Base-by-base conservation (phyloP, 2,888 invertebrate species). In the Acheta domesticus region DNA sequence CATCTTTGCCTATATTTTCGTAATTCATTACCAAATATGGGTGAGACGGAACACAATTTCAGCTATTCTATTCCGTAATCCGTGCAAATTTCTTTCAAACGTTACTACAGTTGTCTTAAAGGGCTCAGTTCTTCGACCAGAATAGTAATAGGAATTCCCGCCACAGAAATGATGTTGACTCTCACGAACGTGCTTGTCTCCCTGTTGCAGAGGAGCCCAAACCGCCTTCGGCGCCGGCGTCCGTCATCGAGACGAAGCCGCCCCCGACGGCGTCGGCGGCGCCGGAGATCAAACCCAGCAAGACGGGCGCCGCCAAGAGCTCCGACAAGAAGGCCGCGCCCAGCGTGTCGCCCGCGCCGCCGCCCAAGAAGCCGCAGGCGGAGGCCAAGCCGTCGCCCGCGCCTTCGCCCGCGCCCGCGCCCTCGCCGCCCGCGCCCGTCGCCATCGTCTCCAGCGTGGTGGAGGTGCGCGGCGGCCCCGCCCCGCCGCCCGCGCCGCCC, bases 221-320 rank as follows among this genome's bases (percentile, higher is more conserved):
- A 8, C 48, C 76, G 19, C 19, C 76, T 49, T 73, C 78, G 8
- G 21, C 81, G 1, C 20, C 80, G 19, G 73, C 83, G 21, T 81
- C 84, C 49, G 83, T 85, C 16, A 85, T 85, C 50, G 84, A 85
- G 80, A 84, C 85, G 1, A 82, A 83, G 74, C 84, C 85, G 11
- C 76, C 83, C 23, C 75, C 79, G 20, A 77, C 82, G 12, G 77
- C 80, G 50, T 79, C 83, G n/a, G 78, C 82, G 77, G 76, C 83
- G 36, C 49, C 82, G n/a, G 85, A 84, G 80, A 89, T 88, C 82
- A 87, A 87, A 83, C 89, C 89, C 0, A 87, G 87, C 80, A 88
- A 87, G 84, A 85, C 88, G 0, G 80, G 83, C 75, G 81, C 83
- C 50, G 81, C 78, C 81, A 82, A 80, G 62, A 49, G 20, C 12